Conservation (phyloP, 2,797 vertebrate species). For the Myiotriccus ornatus region DNA sequence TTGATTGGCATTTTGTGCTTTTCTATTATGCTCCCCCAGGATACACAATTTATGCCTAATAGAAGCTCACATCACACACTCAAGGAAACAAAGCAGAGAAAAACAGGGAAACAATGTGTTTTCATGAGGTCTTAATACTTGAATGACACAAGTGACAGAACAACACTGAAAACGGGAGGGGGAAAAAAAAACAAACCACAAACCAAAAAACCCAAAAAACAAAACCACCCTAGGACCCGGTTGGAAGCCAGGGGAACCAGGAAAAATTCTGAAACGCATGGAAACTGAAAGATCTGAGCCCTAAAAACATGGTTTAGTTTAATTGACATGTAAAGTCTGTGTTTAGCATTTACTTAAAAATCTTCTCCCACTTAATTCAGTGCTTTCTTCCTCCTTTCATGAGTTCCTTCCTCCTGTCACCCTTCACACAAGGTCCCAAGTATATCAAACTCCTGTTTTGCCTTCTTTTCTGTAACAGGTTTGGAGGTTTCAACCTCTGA, state of each 20-base stretch:
- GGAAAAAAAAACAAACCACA: background rate
- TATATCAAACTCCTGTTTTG: background rate
- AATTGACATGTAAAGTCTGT: background rate
- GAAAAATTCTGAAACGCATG: background rate
- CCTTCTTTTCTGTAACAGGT: background rate
- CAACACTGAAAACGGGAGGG: background rate
- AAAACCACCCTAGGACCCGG: too few species aligned
- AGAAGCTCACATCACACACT: background rate
- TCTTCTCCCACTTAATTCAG: background rate
- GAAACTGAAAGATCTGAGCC: background rate
- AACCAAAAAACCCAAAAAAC: too few species aligned
- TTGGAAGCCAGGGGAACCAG: background rate
- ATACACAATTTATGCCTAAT: background rate
- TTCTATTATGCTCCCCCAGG: background rate
- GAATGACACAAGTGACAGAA: background rate
- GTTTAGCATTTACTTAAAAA: background rate
- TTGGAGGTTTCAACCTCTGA: background rate
- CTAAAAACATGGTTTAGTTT: background rate
- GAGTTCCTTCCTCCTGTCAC: background rate
- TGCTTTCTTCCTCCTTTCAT: background rate
- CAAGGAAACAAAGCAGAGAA: background rate
- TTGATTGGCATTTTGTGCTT: background rate
- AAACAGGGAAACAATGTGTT: background rate
- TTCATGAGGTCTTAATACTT: background rate
- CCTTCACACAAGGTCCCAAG: background rate